phyloP scores from a whole-genome alignment of 2,888 invertebrate species.

The Meteorus cinctellus region DNA sequence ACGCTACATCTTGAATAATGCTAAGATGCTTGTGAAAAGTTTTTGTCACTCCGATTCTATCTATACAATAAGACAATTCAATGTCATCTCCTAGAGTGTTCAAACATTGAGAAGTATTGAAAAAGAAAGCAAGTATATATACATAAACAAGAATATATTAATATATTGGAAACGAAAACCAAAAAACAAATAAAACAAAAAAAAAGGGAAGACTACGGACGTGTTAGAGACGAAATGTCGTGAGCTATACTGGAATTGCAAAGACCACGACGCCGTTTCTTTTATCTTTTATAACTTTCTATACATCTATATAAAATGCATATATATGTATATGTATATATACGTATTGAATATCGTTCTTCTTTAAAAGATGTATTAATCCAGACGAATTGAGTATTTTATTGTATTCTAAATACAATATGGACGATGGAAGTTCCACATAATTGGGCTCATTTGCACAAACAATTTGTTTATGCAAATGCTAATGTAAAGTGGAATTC shows the following conservation, averaged over 20 bases:
- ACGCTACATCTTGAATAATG: background rate
- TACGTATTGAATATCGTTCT: constrained; percentile 29
- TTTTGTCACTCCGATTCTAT: background rate
- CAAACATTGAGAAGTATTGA: constrained; percentile 29
- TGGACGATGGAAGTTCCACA: background rate
- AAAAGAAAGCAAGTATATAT: constrained; percentile 11
- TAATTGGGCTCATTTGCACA: background rate
- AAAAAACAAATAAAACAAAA: constrained; percentile 21
- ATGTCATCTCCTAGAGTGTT: constrained; percentile 13
- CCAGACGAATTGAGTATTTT: background rate
- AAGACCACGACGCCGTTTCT: constrained; percentile 56
- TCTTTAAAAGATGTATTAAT: background rate
- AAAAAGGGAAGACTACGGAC: constrained; percentile 14
- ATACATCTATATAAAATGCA: constrained; percentile 53
- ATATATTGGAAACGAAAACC: constrained; percentile 8
- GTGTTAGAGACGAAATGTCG: constrained; percentile 14
- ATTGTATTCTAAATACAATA: constrained; percentile 7
- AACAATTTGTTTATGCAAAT: background rate
- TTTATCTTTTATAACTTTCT: constrained; percentile 67
- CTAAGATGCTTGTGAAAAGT: constrained; percentile 4
- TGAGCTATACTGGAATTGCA: constrained; percentile 39
- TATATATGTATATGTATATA: constrained; percentile 30
- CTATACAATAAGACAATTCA: constrained; percentile 6
- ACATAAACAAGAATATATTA: constrained; percentile 32
- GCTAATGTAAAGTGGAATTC: background rate